Base-by-base conservation (phyloP, 2,113 vertebrate species). In the Electrona antarctica region DNA sequence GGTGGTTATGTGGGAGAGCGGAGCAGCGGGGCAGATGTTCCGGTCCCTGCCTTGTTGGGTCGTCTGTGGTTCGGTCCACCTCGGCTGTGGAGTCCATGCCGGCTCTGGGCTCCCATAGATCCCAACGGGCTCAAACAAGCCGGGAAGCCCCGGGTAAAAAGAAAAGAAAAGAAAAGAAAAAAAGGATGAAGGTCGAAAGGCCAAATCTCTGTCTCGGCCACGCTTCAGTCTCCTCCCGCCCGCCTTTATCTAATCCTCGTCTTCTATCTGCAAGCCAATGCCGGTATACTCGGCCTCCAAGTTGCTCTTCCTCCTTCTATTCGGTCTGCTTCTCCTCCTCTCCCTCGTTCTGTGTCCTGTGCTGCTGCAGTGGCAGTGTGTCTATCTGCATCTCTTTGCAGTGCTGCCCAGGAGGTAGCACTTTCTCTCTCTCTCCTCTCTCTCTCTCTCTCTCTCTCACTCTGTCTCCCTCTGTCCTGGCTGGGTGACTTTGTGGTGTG, bases 371-470 rank as follows among this genome's bases (percentile, higher is more conserved):
- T 33, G 56, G 62, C 56, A 66, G 71, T 78, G 69, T 57, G 69
- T 57, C 29, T 79, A 70, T 75, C 69, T 81, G 72, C 81, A 77
- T 78, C 63, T 64, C 73, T 77, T 80, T 78, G 82, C 88, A 90
- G 84, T 71, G 74, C 64, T 78, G 61, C 60, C 81, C 49, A 33
- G 83, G 77, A 41, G 33, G 33, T 41, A 41, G 33, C 33, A 41
- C 74, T 45, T 58, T 45, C 66, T 60, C 49, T 46, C 51, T 56
- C 13, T 13, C 21, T 13, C 21, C 41, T 13, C 15, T 33, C 15
- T 41, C 12, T 11, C 8, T 28, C 49, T 60, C 52, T 62, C 33
- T 58, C 60, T 63, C 64, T 73, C 71, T 63, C 67, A 55, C 76
- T 80, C 77, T 73, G 82, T 72, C 74, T 69, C 74, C 54, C 71